Conservation (phyloP, 64 coral and sea anemone species). For the Pocillopora damicornis region DNA sequence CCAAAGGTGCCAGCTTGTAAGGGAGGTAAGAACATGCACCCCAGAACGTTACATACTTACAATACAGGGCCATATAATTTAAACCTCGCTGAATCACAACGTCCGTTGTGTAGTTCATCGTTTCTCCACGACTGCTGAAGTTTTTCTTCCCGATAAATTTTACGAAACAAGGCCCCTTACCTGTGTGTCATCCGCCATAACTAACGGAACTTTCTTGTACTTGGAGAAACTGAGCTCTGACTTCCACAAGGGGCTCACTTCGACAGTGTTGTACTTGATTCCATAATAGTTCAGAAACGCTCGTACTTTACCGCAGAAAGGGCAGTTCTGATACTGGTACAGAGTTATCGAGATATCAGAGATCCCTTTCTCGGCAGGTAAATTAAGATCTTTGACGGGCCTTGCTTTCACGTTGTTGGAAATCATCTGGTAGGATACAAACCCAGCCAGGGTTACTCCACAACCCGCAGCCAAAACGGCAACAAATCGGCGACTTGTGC, state of each 20-base stretch:
- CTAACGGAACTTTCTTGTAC: constrained; percentile 92
- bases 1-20: too few relatives aligned
- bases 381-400: background rate
- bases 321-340: constrained; percentile 96
- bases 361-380: background rate
- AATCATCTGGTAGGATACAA: background rate
- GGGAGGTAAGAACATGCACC: too few relatives aligned
- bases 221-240: constrained; percentile 89
- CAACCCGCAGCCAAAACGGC: constrained; percentile 6
- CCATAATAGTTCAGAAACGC: constrained; percentile 92
- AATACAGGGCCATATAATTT: too few relatives aligned
- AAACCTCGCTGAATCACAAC: too few relatives aligned
- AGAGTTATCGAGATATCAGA: constrained; percentile 60
- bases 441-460: background rate
- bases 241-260: constrained; percentile 85
- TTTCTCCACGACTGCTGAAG: too few relatives aligned
- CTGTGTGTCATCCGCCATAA: constrained; percentile 68
- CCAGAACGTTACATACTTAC: too few relatives aligned
- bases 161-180: constrained; percentile 23
- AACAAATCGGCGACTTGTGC: background rate
- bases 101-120: too few relatives aligned
- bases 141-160: background rate
- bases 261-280: constrained; percentile 76
- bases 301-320: constrained; percentile 89
- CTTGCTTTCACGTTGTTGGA: constrained; percentile 9